phyloP scores from a whole-genome alignment of 2,113 vertebrate genomes.

The Chinchilla lanigera region DNA sequence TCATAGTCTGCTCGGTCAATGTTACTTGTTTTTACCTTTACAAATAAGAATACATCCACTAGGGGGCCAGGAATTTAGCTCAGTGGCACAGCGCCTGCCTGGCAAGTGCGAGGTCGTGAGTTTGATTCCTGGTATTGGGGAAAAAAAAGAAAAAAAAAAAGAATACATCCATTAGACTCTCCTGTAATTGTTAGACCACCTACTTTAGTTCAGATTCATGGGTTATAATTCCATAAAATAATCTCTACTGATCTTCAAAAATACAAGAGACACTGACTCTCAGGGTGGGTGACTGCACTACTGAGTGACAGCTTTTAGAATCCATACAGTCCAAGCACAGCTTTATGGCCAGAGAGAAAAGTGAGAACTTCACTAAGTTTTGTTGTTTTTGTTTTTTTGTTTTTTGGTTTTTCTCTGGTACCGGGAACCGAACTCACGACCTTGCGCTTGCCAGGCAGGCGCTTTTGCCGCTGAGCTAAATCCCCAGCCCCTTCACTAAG shows the following conservation, averaged over 20 bases:
- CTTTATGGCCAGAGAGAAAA: neutral
- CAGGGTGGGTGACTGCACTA: neutral
- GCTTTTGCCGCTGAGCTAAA: no score
- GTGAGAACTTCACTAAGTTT: neutral
- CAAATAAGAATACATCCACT: conserved; percentile 9
- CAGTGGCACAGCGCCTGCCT: no score
- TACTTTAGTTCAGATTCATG: neutral
- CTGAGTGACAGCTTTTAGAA: neutral
- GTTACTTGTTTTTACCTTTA: neutral
- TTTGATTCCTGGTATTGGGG: no score
- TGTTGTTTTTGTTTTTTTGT: no score
- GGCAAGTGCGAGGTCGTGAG: no score
- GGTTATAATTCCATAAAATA: neutral
- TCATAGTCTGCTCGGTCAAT: neutral
- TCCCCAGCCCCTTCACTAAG: no score
- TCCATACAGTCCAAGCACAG: neutral
- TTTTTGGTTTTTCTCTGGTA: no score
- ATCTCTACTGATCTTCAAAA: neutral
- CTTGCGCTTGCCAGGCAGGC: no score
- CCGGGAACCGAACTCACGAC: no score
- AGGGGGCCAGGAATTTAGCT: no score
- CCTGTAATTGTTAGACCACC: neutral
- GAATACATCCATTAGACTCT: neutral
- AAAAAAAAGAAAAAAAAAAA: no score
- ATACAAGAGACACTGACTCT: neutral